Conservation (phyloP, 2,113 vertebrate species). For the Mus musculus region DNA sequence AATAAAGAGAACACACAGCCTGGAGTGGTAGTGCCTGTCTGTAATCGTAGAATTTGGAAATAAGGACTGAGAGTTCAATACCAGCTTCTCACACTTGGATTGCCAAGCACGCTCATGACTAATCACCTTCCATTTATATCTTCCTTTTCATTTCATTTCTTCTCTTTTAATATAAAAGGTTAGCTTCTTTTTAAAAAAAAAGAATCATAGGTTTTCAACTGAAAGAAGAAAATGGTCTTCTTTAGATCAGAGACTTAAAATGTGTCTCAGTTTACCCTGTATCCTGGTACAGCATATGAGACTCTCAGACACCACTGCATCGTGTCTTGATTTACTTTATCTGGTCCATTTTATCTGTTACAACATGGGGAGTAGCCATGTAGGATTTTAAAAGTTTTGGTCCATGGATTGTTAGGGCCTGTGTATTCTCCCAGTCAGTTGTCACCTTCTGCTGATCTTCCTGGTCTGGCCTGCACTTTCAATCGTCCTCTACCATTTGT, state of each 20-base stretch:
- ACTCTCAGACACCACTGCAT: background rate
- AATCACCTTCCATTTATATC: background rate
- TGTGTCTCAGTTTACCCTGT: background rate
- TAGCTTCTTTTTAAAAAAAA: background rate
- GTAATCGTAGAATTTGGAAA: background rate
- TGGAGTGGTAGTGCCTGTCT: background rate
- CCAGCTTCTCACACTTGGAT: background rate
- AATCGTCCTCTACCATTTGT: background rate
- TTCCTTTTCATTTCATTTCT: background rate
- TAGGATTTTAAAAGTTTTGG: background rate
- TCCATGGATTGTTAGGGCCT: background rate
- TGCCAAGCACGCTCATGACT: background rate
- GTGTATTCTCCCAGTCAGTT: background rate
- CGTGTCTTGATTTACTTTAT: background rate
- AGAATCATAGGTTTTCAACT: background rate
- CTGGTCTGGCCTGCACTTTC: background rate
- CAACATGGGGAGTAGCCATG: background rate
- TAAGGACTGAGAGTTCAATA: background rate
- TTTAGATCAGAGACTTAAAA: background rate
- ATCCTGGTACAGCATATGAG: background rate
- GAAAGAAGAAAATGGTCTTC: background rate
- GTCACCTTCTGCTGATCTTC: background rate
- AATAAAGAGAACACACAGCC: background rate
- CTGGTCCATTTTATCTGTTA: background rate
- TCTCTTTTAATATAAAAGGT: background rate